phyloP scores from a whole-genome alignment of 2,113 vertebrate species.

The Formicarius rufipectus region DNA sequence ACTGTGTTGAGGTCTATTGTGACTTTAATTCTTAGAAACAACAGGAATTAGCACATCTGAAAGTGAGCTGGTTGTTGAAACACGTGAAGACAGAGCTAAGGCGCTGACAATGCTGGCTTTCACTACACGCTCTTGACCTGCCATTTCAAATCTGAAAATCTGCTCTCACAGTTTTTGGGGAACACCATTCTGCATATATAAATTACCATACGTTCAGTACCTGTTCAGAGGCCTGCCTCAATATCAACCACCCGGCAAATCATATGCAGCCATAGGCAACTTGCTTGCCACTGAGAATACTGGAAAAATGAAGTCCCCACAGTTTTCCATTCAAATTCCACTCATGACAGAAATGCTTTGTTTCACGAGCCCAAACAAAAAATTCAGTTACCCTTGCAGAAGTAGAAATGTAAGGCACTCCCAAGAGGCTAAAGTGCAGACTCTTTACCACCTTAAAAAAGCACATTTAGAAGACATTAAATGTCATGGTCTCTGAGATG shows the following conservation, averaged over 20 bases:
- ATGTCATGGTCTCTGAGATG: background rate
- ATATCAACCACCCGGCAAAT: background rate
- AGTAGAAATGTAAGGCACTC: background rate
- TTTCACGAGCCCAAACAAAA: background rate
- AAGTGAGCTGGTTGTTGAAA: background rate
- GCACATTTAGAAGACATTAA: background rate
- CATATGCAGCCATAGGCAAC: background rate
- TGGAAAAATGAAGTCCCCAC: background rate
- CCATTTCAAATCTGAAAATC: background rate
- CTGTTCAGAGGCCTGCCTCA: background rate
- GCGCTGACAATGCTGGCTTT: background rate
- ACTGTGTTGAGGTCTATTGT: accelerated
- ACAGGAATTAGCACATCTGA: background rate
- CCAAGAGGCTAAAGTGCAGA: background rate
- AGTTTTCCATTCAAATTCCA: background rate
- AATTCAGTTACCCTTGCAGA: background rate
- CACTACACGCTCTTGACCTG: accelerated
- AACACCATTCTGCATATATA: background rate
- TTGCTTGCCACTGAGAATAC: background rate
- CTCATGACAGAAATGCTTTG: background rate
- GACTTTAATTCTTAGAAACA: background rate
- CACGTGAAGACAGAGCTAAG: accelerated
- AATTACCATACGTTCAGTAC: background rate
- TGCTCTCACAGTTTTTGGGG: background rate
- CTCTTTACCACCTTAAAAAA: background rate